Evolutionary conservation across 2,797 vertebrate genomes (phyloP).

Genomic region (Myripristis murdjan): DNA sequence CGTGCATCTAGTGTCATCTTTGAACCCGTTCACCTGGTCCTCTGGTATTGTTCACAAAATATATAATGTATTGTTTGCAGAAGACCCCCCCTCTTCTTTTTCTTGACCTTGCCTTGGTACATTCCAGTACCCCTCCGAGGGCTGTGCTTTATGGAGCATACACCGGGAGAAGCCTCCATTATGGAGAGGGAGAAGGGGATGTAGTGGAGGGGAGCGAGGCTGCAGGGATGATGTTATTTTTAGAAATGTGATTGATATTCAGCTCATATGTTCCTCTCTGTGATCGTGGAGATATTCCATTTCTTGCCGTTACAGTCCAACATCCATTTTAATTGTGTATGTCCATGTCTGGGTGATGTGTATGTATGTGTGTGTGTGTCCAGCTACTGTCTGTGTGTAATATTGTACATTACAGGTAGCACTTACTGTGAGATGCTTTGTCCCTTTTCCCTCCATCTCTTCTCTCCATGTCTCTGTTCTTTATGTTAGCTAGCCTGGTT

Average conservation of each 20-base stretch:
- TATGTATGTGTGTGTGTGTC: conserved; percentile 40
- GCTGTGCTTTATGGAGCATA: conserved; percentile 83
- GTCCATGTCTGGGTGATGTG: conserved; percentile 37
- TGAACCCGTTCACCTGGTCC: conserved; percentile 52
- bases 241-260: conserved; percentile 83
- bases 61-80: conserved; percentile 63
- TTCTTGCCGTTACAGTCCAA: conserved; percentile 12
- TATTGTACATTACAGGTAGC: conserved; percentile 14
- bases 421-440: conserved; percentile 35
- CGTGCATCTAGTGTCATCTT: conserved; percentile 21
- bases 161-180: conserved; percentile 77
- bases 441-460: conserved; percentile 62
- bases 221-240: conserved; percentile 80
- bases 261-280: conserved; percentile 55
- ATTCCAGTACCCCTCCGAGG: conserved; percentile 79
- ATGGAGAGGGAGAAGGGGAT: conserved; percentile 70
- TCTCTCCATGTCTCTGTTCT: conserved; percentile 51
- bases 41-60: conserved; percentile 63
- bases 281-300: conserved; percentile 51
- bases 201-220: conserved; percentile 58
- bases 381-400: conserved; percentile 41
- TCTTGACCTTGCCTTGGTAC: conserved; percentile 85
- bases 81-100: conserved; percentile 69
- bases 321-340: conserved; percentile 46
- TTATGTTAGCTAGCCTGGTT: conserved; percentile 55